Evolutionary conservation across 2,888 invertebrate genomes (phyloP).

Genomic region (Dynastes grantii): DNA sequence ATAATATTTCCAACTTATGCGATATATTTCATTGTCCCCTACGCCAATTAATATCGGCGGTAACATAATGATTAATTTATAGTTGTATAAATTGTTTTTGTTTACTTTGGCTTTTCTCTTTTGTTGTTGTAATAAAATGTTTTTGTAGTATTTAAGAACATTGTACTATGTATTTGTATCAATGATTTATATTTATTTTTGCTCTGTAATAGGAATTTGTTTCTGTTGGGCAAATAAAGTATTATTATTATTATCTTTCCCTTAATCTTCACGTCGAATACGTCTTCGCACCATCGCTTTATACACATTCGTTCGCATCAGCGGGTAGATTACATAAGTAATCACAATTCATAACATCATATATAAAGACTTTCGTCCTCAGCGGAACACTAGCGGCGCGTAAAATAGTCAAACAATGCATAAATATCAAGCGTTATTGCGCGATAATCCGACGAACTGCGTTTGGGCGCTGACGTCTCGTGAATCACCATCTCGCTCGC

Average conservation of each 20-base stretch:
- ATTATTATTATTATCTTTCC: not conserved
- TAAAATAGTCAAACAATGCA: constrained; percentile 53
- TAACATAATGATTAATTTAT: too few species aligned
- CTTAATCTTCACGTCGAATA: constrained; percentile 14
- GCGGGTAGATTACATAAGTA: constrained; percentile 19
- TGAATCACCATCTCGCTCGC: constrained; percentile 66
- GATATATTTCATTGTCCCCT: too few species aligned
- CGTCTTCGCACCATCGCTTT: not conserved
- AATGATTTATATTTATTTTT: too few species aligned
- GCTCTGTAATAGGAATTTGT: too few species aligned
- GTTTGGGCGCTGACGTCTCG: constrained; percentile 58
- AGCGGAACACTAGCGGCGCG: constrained; percentile 24
- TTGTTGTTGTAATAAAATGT: too few species aligned
- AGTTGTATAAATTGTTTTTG: too few species aligned
- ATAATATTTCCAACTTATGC: too few species aligned
- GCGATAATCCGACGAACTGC: constrained; percentile 47
- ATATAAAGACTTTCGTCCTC: constrained; percentile 30
- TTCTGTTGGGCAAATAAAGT: too few species aligned
- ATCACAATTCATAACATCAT: constrained; percentile 36
- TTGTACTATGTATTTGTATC: too few species aligned
- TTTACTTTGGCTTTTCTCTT: too few species aligned
- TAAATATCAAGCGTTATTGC: constrained; percentile 52
- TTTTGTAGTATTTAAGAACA: too few species aligned
- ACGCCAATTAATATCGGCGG: too few species aligned
- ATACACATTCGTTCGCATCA: not conserved